Base-by-base conservation (phyloP, 1,140 invertebrate species). In the Triops cancriformis region DNA sequence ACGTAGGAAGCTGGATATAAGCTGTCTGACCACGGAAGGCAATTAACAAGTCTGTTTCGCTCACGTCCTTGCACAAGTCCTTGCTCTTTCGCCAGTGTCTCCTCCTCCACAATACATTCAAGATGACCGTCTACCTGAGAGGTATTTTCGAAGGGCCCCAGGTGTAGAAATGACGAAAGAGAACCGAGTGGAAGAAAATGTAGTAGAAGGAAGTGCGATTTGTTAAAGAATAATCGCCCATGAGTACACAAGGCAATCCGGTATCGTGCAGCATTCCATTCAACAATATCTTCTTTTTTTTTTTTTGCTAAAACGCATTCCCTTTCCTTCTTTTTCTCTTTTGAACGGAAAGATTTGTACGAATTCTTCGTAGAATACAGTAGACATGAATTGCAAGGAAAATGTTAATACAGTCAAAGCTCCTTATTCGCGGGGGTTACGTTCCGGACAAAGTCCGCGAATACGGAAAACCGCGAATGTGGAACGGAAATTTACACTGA, bases 311-410 rank as follows among this genome's bases (percentile, higher is more conserved):
- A 72, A n/a, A n/a, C n/a, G 4, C n/a, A 26, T 74, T 28, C n/a
- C 27, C n/a, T 26, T 26, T 42, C 73, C 14, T 74, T n/a, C 26
- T 23, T 73, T 31, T 4, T 74, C 73, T 74, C 73, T 28, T 74
- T 74, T 37, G 31, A 37, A 37, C 2, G 31, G 7, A 37, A 37
- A 37, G 31, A 37, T 37, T 37, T 37, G 7, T 37, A 7, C 2
- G 31, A 37, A 37, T 7, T 37, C 31, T 7, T 37, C 31, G 31
- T 23, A 26, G 11, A 11, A 4, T 72, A 72, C n/a, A n/a, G n/a
- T n/a, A n/a, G n/a, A n/a, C n/a, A 72, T 23, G 31, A 74, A 74
- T 26, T 18, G 9, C 28, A 42, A 41, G 31, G 5, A 74, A 74
- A 74, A 74, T n/a, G n/a, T n/a, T n/a, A n/a, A n/a, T n/a, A n/a